Evolutionary conservation across 2,888 invertebrate genomes (phyloP).

Genomic region (Amiota mariae): DNA sequence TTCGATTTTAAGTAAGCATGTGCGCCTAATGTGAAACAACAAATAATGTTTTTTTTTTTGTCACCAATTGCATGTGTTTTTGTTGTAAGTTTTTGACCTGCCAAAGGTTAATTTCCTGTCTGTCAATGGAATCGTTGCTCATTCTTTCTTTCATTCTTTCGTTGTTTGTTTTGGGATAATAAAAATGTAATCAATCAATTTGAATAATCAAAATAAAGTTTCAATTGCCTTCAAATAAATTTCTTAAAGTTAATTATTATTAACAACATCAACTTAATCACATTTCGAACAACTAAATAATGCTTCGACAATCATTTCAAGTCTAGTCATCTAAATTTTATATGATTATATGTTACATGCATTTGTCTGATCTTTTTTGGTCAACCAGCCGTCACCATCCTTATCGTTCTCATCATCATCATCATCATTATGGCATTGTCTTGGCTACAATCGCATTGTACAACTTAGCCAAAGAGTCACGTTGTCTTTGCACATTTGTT

Average conservation of each 20-base stretch:
- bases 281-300: background rate
- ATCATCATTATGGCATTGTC: background rate
- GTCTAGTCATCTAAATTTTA: background rate
- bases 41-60: background rate
- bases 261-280: too few species aligned
- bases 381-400: background rate
- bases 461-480: conserved; percentile 6
- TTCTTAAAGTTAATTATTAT: too few species aligned
- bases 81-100: conserved; percentile 1
- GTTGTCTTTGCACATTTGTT: conserved; percentile 4
- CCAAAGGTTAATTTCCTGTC: conserved; percentile 19
- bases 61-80: background rate
- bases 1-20: background rate
- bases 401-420: background rate
- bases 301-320: background rate
- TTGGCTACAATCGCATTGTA: background rate
- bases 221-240: too few species aligned
- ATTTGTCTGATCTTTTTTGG: background rate
- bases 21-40: conserved; percentile 12
- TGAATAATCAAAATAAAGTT: background rate
- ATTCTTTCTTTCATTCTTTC: background rate
- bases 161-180: background rate
- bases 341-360: too few species aligned
- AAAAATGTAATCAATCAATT: conserved; percentile 15
- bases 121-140: background rate